A percentile compares a stretch with the other conserved stretches of the same genome.
These are phyloP conservation scores for Phoebastria nigripes DNA, from an alignment of 2,797 vertebrate genomes.

Conservation along the genomic window DNA sequence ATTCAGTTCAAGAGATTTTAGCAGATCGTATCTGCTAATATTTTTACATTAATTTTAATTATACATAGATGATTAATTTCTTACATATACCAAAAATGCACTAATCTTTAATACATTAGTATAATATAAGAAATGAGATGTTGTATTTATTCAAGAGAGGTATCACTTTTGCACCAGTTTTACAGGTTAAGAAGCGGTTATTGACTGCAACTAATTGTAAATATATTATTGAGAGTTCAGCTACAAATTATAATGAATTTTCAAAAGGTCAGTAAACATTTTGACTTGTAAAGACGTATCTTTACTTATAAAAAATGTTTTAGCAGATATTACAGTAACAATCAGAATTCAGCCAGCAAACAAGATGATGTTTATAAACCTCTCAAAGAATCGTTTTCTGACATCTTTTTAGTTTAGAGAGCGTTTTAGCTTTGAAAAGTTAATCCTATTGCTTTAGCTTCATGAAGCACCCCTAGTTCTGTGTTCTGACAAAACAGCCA, in stretches of 20 bases:
- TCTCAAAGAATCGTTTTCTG: neutral
- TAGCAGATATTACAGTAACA: neutral
- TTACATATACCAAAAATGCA: neutral
- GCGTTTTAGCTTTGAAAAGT: neutral
- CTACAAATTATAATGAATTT: neutral
- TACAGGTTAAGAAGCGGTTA: neutral
- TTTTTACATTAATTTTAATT: neutral
- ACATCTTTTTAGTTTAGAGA: neutral
- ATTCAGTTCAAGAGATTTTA: neutral
- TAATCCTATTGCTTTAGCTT: constrained; percentile 1
- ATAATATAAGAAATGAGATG: neutral
- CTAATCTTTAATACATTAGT: neutral
- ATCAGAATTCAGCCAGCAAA: neutral
- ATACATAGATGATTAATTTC: neutral
- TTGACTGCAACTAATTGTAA: neutral
- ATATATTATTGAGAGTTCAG: neutral
- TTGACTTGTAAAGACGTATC: neutral
- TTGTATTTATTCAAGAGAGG: neutral
- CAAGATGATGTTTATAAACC: neutral
- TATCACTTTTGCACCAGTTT: neutral
- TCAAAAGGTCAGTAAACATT: neutral
- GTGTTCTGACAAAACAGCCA: neutral
- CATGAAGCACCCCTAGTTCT: neutral
- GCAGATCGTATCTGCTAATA: neutral
- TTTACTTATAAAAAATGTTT: neutral